Conservation (phyloP, 2,113 vertebrate species). For the Synodontis membranacea region DNA sequence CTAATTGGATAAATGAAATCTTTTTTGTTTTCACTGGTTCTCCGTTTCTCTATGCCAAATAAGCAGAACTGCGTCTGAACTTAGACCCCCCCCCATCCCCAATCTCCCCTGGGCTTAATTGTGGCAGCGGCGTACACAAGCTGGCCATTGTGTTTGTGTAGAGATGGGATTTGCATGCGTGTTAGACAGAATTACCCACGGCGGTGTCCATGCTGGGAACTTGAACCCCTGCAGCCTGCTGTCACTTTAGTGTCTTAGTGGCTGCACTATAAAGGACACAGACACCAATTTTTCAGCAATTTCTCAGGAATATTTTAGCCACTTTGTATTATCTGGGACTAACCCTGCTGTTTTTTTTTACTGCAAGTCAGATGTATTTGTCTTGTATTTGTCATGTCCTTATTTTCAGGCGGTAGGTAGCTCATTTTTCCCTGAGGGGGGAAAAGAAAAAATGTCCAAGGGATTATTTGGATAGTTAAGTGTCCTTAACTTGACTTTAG, state of each 20-base stretch:
- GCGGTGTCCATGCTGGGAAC: conserved; percentile 69
- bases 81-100: conserved; percentile 21
- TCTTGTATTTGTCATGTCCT: neutral
- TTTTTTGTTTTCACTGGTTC: conserved; percentile 3
- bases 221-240: conserved; percentile 67
- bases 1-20: conserved; percentile 34
- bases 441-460: no score
- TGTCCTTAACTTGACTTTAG: neutral
- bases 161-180: conserved; percentile 79
- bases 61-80: conserved; percentile 37
- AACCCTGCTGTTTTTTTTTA: neutral
- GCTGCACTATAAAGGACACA: conserved; percentile 18
- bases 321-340: neutral
- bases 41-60: conserved; percentile 35
- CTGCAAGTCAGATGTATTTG: conserved; percentile 30
- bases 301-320: neutral
- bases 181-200: conserved; percentile 78
- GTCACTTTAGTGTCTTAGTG: conserved; percentile 22
- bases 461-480: conserved; percentile 20
- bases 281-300: conserved; percentile 15
- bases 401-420: neutral
- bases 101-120: conserved; percentile 25
- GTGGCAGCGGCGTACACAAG: conserved; percentile 61
- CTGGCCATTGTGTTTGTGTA: conserved; percentile 73
- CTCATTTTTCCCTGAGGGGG: neutral